Evolutionary conservation across 2,797 vertebrate genomes (phyloP).

Genomic region (Falco rusticolus): DNA sequence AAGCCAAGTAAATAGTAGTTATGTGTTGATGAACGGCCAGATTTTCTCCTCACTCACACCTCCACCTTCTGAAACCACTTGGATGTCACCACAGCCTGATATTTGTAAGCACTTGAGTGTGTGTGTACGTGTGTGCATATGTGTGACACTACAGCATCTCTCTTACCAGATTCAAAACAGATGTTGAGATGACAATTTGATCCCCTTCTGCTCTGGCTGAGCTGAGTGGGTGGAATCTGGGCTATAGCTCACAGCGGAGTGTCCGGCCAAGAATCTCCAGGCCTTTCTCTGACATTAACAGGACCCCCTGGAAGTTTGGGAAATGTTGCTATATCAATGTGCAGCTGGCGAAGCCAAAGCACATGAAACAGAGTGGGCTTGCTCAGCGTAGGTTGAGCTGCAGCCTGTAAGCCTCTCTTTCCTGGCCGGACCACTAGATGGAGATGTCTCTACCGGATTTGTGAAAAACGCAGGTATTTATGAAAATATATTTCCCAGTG

Average conservation of each 20-base stretch:
- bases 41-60: conserved; percentile 19
- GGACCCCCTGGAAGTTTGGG: conserved; percentile 57
- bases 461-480: neutral
- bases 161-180: conserved; percentile 50
- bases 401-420: neutral
- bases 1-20: neutral
- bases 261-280: conserved; percentile 59
- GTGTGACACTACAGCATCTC: conserved; percentile 1
- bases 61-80: neutral
- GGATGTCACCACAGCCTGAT: neutral
- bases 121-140: neutral
- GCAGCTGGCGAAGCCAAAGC: conserved; percentile 36
- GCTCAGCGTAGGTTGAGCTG: neutral
- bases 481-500: neutral
- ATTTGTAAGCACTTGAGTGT: neutral
- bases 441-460: neutral
- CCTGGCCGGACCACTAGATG: conserved; percentile 21
- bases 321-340: neutral
- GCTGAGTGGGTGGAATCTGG: conserved; percentile 62
- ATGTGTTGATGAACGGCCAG: neutral
- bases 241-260: neutral
- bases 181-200: conserved; percentile 62
- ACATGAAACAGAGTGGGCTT: neutral
- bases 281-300: conserved; percentile 45
- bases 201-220: conserved; percentile 28